phyloP scores from a whole-genome alignment of 1,140 invertebrate species.

The Trichonephila clavipes region DNA sequence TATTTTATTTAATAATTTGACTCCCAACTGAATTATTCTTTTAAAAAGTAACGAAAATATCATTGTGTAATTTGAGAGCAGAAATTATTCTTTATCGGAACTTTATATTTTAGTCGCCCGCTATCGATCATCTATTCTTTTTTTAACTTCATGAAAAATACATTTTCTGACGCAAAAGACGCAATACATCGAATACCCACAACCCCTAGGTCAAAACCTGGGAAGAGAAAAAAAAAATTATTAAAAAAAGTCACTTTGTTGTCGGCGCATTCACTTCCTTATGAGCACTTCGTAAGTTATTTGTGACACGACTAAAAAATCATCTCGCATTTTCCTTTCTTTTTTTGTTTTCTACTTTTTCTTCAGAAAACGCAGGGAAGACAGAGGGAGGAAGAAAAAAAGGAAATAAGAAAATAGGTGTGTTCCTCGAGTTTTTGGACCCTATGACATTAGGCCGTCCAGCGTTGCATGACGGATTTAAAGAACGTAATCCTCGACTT shows the following conservation, averaged over 20 bases:
- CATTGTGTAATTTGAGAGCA: not conserved
- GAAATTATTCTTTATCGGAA: conserved; percentile 1
- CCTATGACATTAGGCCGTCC: conserved; percentile 63
- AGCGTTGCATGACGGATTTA: conserved; percentile 70
- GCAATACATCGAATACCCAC: not conserved
- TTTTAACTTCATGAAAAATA: not conserved
- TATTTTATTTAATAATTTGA: too few relatives aligned
- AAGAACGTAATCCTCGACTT: conserved; percentile 47
- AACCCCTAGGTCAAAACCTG: conserved; percentile 23
- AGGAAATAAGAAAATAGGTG: conserved; percentile 36
- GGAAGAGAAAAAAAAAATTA: conserved; percentile 29
- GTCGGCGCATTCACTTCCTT: conserved; percentile 71
- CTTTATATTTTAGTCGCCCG: not conserved
- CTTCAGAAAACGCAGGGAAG: not conserved
- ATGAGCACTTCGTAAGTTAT: conserved; percentile 69
- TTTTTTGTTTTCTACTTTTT: not conserved
- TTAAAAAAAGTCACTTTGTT: conserved; percentile 52
- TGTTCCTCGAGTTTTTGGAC: conserved; percentile 50
- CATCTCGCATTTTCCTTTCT: conserved; percentile 57
- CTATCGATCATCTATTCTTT: not conserved
- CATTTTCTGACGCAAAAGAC: not conserved
- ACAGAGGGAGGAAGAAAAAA: conserved; percentile 1
- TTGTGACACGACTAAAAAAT: conserved; percentile 67
- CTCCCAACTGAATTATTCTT: too few relatives aligned
- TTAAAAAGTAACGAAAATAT: not conserved